A percentile compares a stretch with the other conserved stretches of the same genome.
Evolutionary conservation across 2,797 vertebrate genomes (phyloP).

Genomic region (Octomys mimax): DNA sequence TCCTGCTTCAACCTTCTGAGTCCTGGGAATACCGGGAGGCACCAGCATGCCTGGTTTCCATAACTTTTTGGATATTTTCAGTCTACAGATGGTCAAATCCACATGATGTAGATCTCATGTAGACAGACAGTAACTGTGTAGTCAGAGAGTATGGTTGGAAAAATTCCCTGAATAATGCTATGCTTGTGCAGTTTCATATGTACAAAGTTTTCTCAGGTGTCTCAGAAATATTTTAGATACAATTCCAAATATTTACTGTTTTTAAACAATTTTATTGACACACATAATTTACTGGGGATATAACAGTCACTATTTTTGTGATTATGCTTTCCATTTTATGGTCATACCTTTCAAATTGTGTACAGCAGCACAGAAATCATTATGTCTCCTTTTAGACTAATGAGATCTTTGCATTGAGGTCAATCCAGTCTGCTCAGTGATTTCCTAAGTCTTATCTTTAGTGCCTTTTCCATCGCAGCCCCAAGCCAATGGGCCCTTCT

Average conservation of each 20-base stretch:
- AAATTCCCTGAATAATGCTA: not conserved
- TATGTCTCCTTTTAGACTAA: constrained; percentile 21
- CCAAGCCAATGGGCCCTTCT: not conserved
- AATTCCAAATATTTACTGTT: constrained; percentile 24
- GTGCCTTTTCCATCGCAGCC: not conserved
- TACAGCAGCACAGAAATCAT: not conserved
- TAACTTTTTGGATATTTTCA: not conserved
- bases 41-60: not conserved
- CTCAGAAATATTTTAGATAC: not conserved
- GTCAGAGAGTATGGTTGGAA: not conserved
- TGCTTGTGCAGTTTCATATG: not conserved
- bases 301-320: not conserved
- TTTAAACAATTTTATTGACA: not conserved
- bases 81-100: not conserved
- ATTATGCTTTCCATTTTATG: not conserved
- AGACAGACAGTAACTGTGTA: not conserved
- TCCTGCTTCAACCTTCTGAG: not conserved
- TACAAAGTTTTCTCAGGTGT: not conserved
- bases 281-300: not conserved
- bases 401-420: not conserved
- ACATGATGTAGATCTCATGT: not conserved
- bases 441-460: not conserved
- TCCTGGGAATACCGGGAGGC: not conserved
- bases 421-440: not conserved
- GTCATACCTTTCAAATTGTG: not conserved